Evolutionary conservation across 2,113 vertebrate species (phyloP).

Genomic region (Antennarius striatus): DNA sequence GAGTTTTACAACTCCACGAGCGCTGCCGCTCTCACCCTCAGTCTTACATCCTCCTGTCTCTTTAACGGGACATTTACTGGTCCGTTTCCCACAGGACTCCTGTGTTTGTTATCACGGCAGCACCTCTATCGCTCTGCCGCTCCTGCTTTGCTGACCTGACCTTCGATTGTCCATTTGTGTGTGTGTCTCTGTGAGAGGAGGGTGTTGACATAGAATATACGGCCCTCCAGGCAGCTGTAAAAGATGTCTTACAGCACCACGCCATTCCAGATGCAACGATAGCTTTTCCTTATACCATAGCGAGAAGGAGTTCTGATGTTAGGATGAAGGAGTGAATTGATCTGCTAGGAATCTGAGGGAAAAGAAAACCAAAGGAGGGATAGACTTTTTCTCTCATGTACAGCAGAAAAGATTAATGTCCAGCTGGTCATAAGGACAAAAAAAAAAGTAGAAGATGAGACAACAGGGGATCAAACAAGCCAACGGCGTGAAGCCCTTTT

Average conservation of each 20-base stretch:
- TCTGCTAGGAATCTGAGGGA: conserved; percentile 43
- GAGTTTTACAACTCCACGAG: not conserved
- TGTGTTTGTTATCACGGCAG: conserved; percentile 43
- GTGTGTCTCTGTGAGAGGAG: conserved; percentile 32
- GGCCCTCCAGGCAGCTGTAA: conserved; percentile 64
- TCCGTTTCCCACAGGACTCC: conserved; percentile 32
- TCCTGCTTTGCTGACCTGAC: conserved; percentile 58
- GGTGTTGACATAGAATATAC: conserved; percentile 50
- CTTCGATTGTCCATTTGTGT: conserved; percentile 48
- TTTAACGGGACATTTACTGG: conserved; percentile 40
- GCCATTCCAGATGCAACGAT: conserved; percentile 48
- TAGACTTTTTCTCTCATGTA: conserved; percentile 58
- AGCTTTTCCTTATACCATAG: conserved; percentile 18
- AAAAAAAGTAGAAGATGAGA: conserved; percentile 29
- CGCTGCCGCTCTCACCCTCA: not conserved
- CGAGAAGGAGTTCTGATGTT: conserved; percentile 19
- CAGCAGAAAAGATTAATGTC: conserved; percentile 64
- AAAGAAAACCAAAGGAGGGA: conserved; percentile 49
- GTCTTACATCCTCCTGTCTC: conserved; percentile 10
- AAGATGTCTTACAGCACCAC: conserved; percentile 50
- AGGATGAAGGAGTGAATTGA: conserved; percentile 44
- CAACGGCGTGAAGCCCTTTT: conserved; percentile 46
- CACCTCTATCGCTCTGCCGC: conserved; percentile 2
- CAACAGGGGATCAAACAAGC: conserved; percentile 54
- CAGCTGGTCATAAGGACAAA: conserved; percentile 32